Base-by-base conservation (phyloP, 2,797 vertebrate genomes). In the Phaenicophaeus curvirostris region DNA sequence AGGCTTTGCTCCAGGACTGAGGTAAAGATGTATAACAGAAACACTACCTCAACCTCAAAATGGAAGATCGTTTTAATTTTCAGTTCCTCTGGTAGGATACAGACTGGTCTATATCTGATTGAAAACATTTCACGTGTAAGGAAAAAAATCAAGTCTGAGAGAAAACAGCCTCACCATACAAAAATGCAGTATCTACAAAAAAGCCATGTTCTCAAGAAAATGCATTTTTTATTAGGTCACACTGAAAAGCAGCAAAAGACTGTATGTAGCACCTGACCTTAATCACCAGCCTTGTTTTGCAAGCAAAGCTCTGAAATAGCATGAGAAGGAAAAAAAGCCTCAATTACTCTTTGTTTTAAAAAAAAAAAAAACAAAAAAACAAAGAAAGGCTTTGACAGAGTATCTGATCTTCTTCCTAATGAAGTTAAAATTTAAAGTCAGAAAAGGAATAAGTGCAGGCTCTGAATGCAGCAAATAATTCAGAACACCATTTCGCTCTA, bases 361-460 rank as follows among this genome's bases (percentile, higher is more conserved):
- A 90, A 78, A 5, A 67, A 75, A 66, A 13, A 33, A 4, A 65
- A n/a, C n/a, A 16, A 39, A 19, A 46, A 46, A 7, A 8, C 19
- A 46, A 82, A 73, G 13, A 31, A 4, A 65, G 13, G 39, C 14
- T 77, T 86, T 55, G n/a, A 68, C 50, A 68, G 27, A 59, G 17
- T 37, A 87, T n/a, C 23, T 72, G 5, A 37, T 87, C 16, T 55
- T 88, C 50, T 28, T 73, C 28, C 9, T 55, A 39, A 20, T 54
- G 39, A 86, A 93, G 9, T 21, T 85, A 66, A 66, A 87, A 65
- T 13, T 19, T 44, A 75, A 90, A 85, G 67, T 62, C 30, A 65
- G 4, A 23, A 35, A 5, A 11, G 28, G 18, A 83, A 68, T 0
- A 2, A 50, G 4, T 1, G 0, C 12, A 58, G 24, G 17, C 8